phyloP scores from a whole-genome alignment of 1,140 invertebrate genomes.

The Trachelipus rathkii region DNA sequence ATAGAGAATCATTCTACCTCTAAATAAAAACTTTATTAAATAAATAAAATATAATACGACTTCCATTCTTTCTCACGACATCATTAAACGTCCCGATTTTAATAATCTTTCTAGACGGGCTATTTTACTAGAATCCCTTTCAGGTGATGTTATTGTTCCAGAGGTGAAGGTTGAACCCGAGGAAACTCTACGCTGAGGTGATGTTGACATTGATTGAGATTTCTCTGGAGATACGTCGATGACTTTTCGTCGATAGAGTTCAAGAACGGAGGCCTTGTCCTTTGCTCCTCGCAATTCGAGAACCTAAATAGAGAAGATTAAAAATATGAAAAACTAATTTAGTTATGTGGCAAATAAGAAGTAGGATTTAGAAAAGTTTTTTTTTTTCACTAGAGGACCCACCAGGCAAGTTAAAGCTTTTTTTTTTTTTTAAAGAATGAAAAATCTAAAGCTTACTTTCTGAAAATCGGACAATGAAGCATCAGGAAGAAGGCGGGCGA shows the following conservation, averaged over 20 bases:
- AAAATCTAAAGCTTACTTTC: slow-evolving; percentile 60
- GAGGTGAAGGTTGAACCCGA: not conserved
- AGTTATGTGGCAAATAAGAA: no score
- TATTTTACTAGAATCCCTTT: slow-evolving; percentile 42
- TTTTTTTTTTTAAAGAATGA: no score
- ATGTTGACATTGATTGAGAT: slow-evolving; percentile 1
- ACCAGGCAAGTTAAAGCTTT: no score
- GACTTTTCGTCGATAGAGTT: slow-evolving; percentile 38
- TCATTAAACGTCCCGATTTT: slow-evolving; percentile 39
- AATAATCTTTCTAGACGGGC: slow-evolving; percentile 40
- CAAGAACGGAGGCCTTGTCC: slow-evolving; percentile 35
- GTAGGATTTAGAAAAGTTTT: no score
- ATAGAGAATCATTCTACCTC: no score
- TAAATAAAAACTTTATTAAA: no score
- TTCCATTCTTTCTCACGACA: not conserved
- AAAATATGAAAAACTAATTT: no score
- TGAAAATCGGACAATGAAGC: slow-evolving; percentile 86
- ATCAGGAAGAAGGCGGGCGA: slow-evolving; percentile 83
- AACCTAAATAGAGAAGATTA: slow-evolving; percentile 25
- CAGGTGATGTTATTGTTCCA: slow-evolving; percentile 27
- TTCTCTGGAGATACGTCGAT: slow-evolving; percentile 17
- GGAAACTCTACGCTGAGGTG: not conserved
- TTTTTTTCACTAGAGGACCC: no score
- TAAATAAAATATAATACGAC: not conserved
- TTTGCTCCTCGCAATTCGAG: slow-evolving; percentile 40